Evolutionary conservation across 1,140 invertebrate genomes (phyloP).

Genomic region (Teleopsis dalmanni): DNA sequence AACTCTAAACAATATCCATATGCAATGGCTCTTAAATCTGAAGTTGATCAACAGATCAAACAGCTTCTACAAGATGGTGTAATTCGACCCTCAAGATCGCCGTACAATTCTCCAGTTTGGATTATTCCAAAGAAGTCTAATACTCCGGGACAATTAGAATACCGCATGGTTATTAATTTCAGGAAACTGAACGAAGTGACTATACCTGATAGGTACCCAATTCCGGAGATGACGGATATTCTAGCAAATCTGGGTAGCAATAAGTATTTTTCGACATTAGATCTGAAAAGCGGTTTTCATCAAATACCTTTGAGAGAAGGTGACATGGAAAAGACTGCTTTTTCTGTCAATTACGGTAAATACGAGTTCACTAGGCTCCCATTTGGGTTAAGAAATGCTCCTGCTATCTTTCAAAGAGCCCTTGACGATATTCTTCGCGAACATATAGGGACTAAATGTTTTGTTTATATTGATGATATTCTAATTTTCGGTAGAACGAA

Average conservation of each 20-base stretch:
- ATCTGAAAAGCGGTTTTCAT: conserved; percentile 47
- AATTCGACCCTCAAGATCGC: conserved; percentile 22
- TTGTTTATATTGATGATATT: conserved; percentile 5
- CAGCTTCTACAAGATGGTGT: conserved; percentile 25
- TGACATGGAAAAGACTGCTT: conserved; percentile 39
- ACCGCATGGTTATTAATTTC: conserved; percentile 34
- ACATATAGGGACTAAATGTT: conserved; percentile 1
- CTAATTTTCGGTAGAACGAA: conserved; percentile 3
- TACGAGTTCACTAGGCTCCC: background rate
- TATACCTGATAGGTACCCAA: conserved; percentile 44
- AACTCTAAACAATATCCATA: conserved; percentile 20
- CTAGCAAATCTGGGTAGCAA: conserved; percentile 41
- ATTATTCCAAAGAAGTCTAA: conserved; percentile 13
- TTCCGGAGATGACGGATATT: conserved; percentile 47
- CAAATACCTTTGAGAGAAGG: conserved; percentile 36
- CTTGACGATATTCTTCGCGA: background rate
- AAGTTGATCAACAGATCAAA: conserved; percentile 26
- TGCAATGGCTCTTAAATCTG: conserved; percentile 17
- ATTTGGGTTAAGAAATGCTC: background rate
- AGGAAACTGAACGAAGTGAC: conserved; percentile 32
- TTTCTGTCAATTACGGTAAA: conserved; percentile 25
- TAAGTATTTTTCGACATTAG: conserved; percentile 43
- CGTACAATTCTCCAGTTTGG: conserved; percentile 22
- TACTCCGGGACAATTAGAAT: conserved; percentile 27
- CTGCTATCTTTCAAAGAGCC: background rate